A percentile compares a stretch with the other conserved stretches of the same genome.
These are phyloP conservation scores for Trachelipus rathkii DNA, from an alignment of 1,140 invertebrate genomes.

Conservation along the genomic window DNA sequence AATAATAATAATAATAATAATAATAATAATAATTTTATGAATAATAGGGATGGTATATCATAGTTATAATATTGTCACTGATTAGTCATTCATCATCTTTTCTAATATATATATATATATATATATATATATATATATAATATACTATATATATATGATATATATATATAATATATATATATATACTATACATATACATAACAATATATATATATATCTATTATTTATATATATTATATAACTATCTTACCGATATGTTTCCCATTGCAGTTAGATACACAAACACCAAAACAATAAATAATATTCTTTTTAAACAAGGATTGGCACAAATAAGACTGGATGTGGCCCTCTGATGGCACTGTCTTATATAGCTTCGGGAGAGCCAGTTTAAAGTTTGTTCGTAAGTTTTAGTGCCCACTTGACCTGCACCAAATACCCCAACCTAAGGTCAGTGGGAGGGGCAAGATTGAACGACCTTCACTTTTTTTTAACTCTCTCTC, in stretches of 20 bases:
- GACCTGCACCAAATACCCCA: conserved; percentile 8
- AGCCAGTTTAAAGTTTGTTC: neutral
- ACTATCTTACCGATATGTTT: neutral
- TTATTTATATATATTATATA: conserved; percentile 11
- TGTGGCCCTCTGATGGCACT: neutral
- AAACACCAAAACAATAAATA: neutral
- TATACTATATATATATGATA: too few species aligned
- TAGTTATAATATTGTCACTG: too few species aligned
- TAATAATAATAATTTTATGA: too few species aligned
- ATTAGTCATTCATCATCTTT: too few species aligned
- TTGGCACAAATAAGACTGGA: conserved; percentile 1
- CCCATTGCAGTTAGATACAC: neutral
- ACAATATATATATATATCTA: neutral
- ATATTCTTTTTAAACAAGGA: neutral
- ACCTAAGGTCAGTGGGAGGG: conserved; percentile 3
- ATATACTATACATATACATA: too few species aligned
- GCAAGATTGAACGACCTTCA: neutral
- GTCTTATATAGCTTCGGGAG: conserved; percentile 2
- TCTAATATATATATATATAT: too few species aligned
- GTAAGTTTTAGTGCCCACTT: neutral
- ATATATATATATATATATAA: too few species aligned
- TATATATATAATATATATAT: too few species aligned
- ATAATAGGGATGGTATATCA: too few species aligned
- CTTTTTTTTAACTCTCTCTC: neutral
- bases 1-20: too few species aligned